phyloP scores from a whole-genome alignment of 53 echinoderm and acorn worm species.

The Paracentrotus lividus region DNA sequence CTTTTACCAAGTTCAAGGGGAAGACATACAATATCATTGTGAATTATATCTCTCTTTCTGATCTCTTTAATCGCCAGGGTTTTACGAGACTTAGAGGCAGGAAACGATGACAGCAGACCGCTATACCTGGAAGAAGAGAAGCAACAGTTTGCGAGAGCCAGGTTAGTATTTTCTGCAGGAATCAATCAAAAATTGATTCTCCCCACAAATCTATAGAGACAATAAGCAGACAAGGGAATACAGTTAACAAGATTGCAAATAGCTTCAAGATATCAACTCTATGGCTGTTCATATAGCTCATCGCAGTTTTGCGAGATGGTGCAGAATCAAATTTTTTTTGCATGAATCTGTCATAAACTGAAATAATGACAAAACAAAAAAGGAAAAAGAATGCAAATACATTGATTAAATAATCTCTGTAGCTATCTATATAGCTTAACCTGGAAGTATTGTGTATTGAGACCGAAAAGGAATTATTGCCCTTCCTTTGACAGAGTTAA shows the following conservation, averaged over 20 bases:
- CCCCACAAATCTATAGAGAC: neutral
- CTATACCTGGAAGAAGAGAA: slow-evolving; percentile 79
- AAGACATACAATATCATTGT: neutral
- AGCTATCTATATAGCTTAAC: too few relatives aligned
- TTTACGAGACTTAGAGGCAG: slow-evolving; percentile 84
- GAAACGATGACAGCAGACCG: slow-evolving; percentile 66
- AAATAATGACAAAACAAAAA: too few relatives aligned
- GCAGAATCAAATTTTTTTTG: too few relatives aligned
- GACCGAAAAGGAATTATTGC: too few relatives aligned
- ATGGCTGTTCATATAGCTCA: neutral
- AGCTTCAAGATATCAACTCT: neutral
- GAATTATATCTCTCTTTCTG: neutral
- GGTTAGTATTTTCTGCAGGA: slow-evolving; percentile 70
- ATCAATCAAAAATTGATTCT: neutral
- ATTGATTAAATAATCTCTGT: too few relatives aligned
- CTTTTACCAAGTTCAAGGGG: neutral
- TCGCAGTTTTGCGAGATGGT: too few relatives aligned
- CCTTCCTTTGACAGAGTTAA: too few relatives aligned
- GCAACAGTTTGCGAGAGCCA: slow-evolving; percentile 86
- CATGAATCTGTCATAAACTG: too few relatives aligned
- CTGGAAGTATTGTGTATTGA: too few relatives aligned
- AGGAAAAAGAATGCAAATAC: too few relatives aligned
- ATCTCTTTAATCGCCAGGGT: slow-evolving; percentile 63
- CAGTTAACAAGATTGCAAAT: neutral
- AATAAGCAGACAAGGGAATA: too few relatives aligned